phyloP scores from a whole-genome alignment of 2,888 invertebrate genomes.

The Harpalus rubripes region DNA sequence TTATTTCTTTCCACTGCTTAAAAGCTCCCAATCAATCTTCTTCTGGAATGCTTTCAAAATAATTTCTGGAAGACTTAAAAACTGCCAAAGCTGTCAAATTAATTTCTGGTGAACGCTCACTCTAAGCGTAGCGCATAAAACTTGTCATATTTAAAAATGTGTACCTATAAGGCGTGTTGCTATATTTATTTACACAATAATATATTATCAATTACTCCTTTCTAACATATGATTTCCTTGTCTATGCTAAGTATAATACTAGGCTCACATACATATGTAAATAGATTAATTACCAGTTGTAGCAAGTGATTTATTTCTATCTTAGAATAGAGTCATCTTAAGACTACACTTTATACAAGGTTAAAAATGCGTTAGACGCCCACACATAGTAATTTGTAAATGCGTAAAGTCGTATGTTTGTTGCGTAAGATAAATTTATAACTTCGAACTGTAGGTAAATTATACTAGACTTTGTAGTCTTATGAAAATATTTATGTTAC shows the following conservation, averaged over 20 bases:
- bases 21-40: too few species aligned
- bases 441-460: conserved; percentile 39
- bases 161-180: neutral
- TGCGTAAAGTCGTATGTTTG: neutral
- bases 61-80: too few species aligned
- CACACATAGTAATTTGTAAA: neutral
- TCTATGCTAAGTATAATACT: neutral
- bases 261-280: conserved; percentile 46
- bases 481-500: conserved; percentile 54
- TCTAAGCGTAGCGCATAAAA: too few species aligned
- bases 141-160: neutral
- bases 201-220: neutral
- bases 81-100: too few species aligned
- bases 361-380: neutral
- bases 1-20: too few species aligned
- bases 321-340: neutral
- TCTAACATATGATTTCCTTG: conserved; percentile 43
- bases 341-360: neutral
- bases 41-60: too few species aligned
- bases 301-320: conserved; percentile 48
- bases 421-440: conserved; percentile 32
- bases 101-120: too few species aligned
- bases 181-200: neutral
- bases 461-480: conserved; percentile 50
- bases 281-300: conserved; percentile 59